phyloP scores from a whole-genome alignment of 2,113 vertebrate species.

The Rallus limicola region DNA sequence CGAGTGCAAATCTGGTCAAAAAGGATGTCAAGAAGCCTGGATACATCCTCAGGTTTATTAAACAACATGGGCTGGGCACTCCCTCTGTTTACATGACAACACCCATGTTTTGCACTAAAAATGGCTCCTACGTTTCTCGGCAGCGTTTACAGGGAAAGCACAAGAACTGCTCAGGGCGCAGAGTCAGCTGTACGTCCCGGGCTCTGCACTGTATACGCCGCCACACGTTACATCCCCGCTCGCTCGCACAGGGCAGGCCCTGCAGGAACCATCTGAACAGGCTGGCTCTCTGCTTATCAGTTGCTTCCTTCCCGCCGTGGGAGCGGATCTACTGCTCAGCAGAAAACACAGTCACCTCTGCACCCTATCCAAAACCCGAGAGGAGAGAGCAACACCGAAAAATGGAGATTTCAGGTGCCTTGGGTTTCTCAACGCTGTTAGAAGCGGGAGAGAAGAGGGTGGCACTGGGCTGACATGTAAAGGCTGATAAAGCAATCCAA shows the following conservation, averaged over 20 bases:
- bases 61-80: background rate
- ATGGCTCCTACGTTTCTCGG: rapidly evolving
- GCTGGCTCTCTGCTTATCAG: slow-evolving; percentile 1
- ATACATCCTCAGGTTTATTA: background rate
- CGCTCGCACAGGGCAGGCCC: background rate
- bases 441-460: background rate
- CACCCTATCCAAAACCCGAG: background rate
- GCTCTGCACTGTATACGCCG: rapidly evolving
- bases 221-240: background rate
- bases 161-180: background rate
- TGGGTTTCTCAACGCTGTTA: background rate
- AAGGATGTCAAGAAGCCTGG: background rate
- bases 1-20: background rate
- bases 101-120: background rate
- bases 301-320: background rate
- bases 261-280: background rate
- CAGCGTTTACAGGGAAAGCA: background rate
- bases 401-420: background rate
- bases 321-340: background rate
- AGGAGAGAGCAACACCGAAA: background rate
- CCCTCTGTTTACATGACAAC: background rate
- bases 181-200: background rate
- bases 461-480: background rate
- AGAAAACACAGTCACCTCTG: background rate
- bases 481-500: slow-evolving; percentile 38